Base-by-base conservation (phyloP, 2,888 invertebrate species). In the Physocephala rufipes region DNA sequence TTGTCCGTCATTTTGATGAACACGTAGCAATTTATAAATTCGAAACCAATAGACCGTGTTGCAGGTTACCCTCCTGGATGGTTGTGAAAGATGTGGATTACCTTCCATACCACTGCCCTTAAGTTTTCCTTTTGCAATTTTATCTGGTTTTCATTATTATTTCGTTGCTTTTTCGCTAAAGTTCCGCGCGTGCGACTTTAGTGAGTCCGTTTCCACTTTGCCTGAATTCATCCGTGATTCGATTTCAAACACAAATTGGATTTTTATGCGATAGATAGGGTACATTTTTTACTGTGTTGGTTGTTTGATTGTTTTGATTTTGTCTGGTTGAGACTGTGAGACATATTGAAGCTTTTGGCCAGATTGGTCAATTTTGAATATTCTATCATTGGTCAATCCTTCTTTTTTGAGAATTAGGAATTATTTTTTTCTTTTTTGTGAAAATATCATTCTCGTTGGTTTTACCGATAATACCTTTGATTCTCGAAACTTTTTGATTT, bases 221-320 rank as follows among this genome's bases (percentile, higher is more conserved):
- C 16, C 49, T 49, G 49, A 19, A n/a, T 3, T 49, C n/a, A 9
- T 36, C 49, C 19, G 49, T 49, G 49, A 19, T 49, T 19, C 49
- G 49, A 49, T 49, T 49, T 49, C 49, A 49, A 36, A 49, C 16
- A 49, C 49, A 49, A 49, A 49, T 49, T 49, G 49, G 49, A 19
- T 13, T 49, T 49, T 49, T 45, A 45, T 49, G 49, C 36, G 36
- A 36, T 36, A 36, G 5, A 36, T 7, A 36, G 36, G 12, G 49
- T 49, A n/a, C 49, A 19, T 19, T 49, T 49, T 49, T 49, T 49
- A 19, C 16, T 49, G 3, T n/a, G n/a, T 15, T 19, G 49, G n/a
- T 19, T n/a, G 45, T 45, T 45, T 45, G 49, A n/a, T 49, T 49
- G 49, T 49, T 19, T n/a, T 49, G 49, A 15, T 49, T 49, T 49